Base-by-base conservation (phyloP, 2,888 invertebrate genomes). In the Callosobruchus maculatus region DNA sequence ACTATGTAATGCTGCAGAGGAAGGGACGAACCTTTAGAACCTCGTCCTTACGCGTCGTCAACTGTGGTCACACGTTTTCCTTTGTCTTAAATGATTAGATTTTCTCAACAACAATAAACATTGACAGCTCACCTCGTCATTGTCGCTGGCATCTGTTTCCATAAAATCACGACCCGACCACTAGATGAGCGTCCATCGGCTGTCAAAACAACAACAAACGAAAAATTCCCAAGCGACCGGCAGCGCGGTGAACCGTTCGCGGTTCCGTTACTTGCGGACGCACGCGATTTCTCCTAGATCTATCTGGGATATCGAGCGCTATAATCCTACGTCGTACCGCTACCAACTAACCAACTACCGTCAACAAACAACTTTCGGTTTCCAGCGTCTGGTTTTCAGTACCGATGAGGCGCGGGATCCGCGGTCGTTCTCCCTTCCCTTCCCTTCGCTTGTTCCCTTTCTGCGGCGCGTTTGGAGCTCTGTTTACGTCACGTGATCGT, bases 401-500 rank as follows among this genome's bases (percentile, higher is more conserved):
- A 49, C 49, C 49, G 18, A 49, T 49, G 49, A 49, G 49, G 26
- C 26, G 26, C 26, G 26, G 26, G 49, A 49, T 1, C 49, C 7
- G 49, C 49, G 49, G 49, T 18, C 13, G 49, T 7, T 49, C 49
- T 49, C 49, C 49, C 49, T 49, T 49, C 49, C 49, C 49, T 30
- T 30, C n/a, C n/a, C n/a, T 30, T 30, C 30, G 4, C 30, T 49
- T 49, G 49, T 49, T 49, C 49, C 49, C 49, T 49, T 49, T 49
- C 49, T 26, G 49, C 49, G 49, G 49, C 18, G 49, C 49, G 49
- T 18, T 49, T 49, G 1, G 3, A 49, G 49, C 49, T 18, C 13
- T 68, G 68, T 68, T 68, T 68, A 68, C 20, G 68, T 68, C 68
- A 68, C 68, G 68, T 68, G 68, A 68, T 68, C 68, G 68, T 5